Evolutionary conservation across 2,113 vertebrate genomes (phyloP).

Genomic region (Progne subis): DNA sequence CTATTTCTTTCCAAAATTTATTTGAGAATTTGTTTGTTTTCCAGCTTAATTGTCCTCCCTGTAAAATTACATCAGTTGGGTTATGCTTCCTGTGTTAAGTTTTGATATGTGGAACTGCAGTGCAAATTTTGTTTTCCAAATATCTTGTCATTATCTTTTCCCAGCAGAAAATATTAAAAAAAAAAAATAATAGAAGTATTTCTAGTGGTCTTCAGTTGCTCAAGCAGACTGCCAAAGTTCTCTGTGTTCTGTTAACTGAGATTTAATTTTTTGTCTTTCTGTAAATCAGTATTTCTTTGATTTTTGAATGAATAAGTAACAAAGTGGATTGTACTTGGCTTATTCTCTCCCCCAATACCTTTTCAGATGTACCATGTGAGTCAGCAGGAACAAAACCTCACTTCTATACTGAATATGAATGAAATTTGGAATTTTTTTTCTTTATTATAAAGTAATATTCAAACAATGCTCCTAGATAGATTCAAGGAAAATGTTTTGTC

Average conservation of each 20-base stretch:
- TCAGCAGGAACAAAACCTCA: neutral
- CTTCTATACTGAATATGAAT: neutral
- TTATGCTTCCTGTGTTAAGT: neutral
- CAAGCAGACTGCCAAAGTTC: neutral
- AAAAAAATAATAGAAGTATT: neutral
- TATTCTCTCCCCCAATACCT: neutral
- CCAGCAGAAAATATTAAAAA: neutral
- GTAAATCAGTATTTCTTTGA: neutral
- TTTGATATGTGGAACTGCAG: neutral
- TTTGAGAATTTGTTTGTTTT: neutral
- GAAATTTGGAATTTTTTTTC: neutral
- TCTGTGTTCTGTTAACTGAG: neutral
- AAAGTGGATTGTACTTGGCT: neutral
- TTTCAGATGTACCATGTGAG: neutral
- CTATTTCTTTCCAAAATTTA: neutral
- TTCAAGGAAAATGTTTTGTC: neutral
- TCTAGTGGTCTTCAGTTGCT: neutral
- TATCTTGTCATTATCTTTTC: neutral
- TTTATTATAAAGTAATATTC: neutral
- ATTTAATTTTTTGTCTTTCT: neutral
- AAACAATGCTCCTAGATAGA: neutral
- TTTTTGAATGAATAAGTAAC: neutral
- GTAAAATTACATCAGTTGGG: neutral
- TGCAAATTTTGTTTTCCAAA: neutral
- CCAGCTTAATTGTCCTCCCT: neutral